phyloP scores from a whole-genome alignment of 2,888 invertebrate species.

The Drosophila lutescens region DNA sequence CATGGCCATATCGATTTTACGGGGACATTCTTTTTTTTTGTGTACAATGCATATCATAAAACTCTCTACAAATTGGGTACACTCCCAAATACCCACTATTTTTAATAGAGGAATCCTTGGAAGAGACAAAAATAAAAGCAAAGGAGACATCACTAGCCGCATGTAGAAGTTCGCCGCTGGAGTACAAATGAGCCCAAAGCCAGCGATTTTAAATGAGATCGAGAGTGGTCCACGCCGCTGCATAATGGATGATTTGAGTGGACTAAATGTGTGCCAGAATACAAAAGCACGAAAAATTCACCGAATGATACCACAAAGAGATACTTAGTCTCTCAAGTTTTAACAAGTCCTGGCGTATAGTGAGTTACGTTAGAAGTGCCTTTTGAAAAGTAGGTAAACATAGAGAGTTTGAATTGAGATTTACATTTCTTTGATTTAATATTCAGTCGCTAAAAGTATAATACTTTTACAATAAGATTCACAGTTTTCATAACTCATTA shows the following conservation, averaged over 20 bases:
- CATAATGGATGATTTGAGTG: constrained; percentile 34
- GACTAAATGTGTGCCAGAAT: neutral
- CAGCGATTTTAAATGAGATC: constrained; percentile 32
- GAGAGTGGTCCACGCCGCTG: constrained; percentile 25
- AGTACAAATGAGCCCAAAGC: constrained; percentile 38
- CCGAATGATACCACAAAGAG: constrained; percentile 14
- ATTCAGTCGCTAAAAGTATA: too few species aligned
- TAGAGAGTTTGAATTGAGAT: too few species aligned
- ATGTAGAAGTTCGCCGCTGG: constrained; percentile 18
- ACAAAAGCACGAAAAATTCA: neutral
- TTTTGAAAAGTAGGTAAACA: too few species aligned
- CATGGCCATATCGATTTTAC: too few species aligned
- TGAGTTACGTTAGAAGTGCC: too few species aligned
- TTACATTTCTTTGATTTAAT: too few species aligned
- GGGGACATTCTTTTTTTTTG: too few species aligned
- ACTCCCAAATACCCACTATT: neutral
- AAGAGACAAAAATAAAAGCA: constrained; percentile 2
- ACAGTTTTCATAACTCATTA: too few species aligned
- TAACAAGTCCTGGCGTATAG: neutral
- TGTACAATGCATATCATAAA: too few species aligned
- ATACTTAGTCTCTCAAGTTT: neutral
- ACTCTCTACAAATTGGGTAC: neutral
- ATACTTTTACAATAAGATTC: too few species aligned
- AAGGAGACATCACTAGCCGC: constrained; percentile 1
- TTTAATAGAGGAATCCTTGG: neutral